Evolutionary conservation across 2,113 vertebrate species (phyloP).

Genomic region (Emydocephalus ijimae): DNA sequence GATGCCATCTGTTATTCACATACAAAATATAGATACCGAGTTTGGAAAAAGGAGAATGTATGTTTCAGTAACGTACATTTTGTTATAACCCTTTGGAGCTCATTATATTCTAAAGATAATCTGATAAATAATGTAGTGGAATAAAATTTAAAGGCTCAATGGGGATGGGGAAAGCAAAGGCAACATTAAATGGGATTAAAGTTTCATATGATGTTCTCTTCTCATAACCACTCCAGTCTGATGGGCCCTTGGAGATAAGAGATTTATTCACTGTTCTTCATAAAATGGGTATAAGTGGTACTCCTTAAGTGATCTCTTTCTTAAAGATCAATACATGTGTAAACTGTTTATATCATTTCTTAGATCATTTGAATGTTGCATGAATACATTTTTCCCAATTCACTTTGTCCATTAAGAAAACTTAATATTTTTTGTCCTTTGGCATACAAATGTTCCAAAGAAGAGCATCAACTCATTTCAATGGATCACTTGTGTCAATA

Average conservation of each 20-base stretch:
- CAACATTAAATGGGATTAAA: constrained; percentile 23
- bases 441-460: not conserved
- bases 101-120: constrained; percentile 11
- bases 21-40: not conserved
- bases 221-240: not conserved
- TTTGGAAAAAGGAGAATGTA: not conserved
- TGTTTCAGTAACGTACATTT: not conserved
- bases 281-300: not conserved
- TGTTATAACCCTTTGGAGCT: constrained; percentile 12
- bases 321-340: not conserved
- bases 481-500: not conserved
- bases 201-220: constrained; percentile 5
- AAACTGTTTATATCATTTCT: not conserved
- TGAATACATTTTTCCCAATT: not conserved
- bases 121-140: not conserved
- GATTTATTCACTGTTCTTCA: accelerated
- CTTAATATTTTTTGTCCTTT: not conserved
- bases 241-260: not conserved
- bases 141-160: constrained; percentile 23
- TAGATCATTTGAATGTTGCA: not conserved
- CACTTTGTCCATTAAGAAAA: not conserved
- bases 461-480: not conserved
- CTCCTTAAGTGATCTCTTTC: not conserved
- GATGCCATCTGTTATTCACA: not conserved
- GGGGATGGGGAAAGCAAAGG: not conserved